Evolutionary conservation across 1,140 invertebrate species (phyloP).

Genomic region (Saccostrea echinata): DNA sequence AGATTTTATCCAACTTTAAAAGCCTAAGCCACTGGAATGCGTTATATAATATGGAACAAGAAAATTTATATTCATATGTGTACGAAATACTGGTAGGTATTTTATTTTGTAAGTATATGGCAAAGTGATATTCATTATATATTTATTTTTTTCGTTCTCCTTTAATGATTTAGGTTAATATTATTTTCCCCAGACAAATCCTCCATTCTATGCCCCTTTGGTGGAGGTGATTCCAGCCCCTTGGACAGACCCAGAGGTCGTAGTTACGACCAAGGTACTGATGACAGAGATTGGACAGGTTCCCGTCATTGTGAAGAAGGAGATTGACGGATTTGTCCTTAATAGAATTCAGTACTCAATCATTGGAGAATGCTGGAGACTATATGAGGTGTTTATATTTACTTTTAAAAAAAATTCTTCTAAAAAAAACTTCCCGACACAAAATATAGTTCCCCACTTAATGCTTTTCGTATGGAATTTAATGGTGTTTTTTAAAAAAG

Average conservation of each 20-base stretch:
- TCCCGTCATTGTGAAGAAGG: conserved; percentile 91
- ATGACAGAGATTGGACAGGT: conserved; percentile 94
- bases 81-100: too few species aligned
- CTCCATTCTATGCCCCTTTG: conserved; percentile 95
- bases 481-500: too few species aligned
- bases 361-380: conserved; percentile 93
- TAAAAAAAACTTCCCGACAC: too few species aligned
- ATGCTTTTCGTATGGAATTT: too few species aligned
- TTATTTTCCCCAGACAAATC: conserved; percentile 87
- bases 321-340: conserved; percentile 94
- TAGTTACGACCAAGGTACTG: conserved; percentile 85
- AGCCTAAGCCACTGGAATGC: too few species aligned
- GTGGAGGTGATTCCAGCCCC: conserved; percentile 96
- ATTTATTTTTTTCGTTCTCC: too few species aligned
- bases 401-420: background rate
- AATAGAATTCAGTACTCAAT: conserved; percentile 98
- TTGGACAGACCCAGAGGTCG: conserved; percentile 88
- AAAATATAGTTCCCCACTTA: too few species aligned
- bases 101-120: too few species aligned
- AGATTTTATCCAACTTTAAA: background rate
- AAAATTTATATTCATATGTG: too few species aligned
- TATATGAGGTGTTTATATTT: conserved; percentile 83
- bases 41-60: too few species aligned
- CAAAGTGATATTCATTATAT: too few species aligned
- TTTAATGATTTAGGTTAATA: background rate